Conservation (phyloP, 2,113 vertebrate genomes). For the Microcebus murinus region DNA sequence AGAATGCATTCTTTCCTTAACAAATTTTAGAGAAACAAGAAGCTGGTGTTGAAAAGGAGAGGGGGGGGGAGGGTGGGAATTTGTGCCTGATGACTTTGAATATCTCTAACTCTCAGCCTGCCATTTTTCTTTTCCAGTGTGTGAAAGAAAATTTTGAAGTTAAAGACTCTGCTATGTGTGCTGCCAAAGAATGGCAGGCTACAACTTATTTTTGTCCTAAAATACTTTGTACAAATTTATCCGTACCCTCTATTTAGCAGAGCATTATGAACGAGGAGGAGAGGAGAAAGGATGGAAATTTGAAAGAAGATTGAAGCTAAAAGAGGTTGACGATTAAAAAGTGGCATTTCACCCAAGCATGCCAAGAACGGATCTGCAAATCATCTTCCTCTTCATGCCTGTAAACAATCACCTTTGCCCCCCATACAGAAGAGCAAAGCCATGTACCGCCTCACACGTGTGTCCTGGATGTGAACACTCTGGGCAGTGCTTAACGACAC, state of each 20-base stretch:
- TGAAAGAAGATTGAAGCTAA: not conserved
- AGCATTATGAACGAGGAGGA: not conserved
- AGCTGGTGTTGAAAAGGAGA: not conserved
- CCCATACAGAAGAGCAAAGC: conserved; percentile 12
- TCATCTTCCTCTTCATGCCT: not conserved
- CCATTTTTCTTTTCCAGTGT: not conserved
- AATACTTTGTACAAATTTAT: not conserved
- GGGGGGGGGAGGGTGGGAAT: not conserved
- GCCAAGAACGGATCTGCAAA: not conserved
- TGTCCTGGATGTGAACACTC: not conserved
- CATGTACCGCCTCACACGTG: rapidly evolving
- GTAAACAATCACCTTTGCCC: not conserved
- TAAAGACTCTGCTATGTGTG: not conserved
- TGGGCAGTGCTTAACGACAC: not conserved
- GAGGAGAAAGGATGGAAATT: not conserved
- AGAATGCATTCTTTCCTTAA: not conserved
- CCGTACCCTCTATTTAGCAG: not conserved
- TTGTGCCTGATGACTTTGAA: not conserved
- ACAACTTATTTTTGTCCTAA: not conserved
- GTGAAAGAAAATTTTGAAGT: not conserved
- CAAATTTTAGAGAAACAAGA: not conserved
- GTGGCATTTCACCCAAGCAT: not conserved
- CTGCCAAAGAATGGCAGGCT: not conserved
- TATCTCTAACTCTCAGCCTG: not conserved
- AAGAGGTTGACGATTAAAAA: not conserved